Conservation (phyloP, 2,113 vertebrate genomes). For the Leucopternis melanops region DNA sequence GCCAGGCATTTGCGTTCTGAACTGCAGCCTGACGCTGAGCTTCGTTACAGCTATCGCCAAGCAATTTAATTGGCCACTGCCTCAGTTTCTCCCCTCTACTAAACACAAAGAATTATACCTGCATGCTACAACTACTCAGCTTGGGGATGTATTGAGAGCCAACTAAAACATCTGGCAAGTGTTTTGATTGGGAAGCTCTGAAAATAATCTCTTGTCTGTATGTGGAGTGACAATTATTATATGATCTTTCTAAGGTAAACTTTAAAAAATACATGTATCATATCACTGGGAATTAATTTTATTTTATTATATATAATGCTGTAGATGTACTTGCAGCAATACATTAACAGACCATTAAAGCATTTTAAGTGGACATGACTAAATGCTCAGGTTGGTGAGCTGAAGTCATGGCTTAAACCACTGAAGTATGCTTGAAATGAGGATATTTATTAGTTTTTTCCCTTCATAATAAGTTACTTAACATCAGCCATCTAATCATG, state of each 20-base stretch:
- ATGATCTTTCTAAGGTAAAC: not conserved
- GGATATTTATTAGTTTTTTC: not conserved
- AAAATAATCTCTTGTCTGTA: too few relatives aligned
- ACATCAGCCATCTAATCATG: not conserved
- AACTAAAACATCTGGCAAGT: not conserved
- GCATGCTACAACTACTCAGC: rapidly evolving
- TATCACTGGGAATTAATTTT: not conserved
- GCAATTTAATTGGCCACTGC: rapidly evolving
- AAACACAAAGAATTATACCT: rapidly evolving
- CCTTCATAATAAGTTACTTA: not conserved
- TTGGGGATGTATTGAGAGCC: not conserved
- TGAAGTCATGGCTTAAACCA: not conserved
- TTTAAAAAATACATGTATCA: not conserved
- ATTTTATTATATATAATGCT: not conserved
- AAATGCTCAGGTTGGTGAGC: not conserved
- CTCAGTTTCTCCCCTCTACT: not conserved
- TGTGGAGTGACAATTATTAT: not conserved
- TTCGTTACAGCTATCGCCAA: not conserved
- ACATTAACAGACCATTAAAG: not conserved
- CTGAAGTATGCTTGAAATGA: not conserved
- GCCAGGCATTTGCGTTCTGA: too few relatives aligned
- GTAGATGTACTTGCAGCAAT: not conserved
- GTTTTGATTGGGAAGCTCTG: not conserved
- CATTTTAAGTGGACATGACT: not conserved
- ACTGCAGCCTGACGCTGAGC: rapidly evolving